Percentiles rank a stretch among this genome's conserved stretches.
phyloP scores from a whole-genome alignment of 2,113 vertebrate genomes.

The Malurus alboscapulatus region DNA sequence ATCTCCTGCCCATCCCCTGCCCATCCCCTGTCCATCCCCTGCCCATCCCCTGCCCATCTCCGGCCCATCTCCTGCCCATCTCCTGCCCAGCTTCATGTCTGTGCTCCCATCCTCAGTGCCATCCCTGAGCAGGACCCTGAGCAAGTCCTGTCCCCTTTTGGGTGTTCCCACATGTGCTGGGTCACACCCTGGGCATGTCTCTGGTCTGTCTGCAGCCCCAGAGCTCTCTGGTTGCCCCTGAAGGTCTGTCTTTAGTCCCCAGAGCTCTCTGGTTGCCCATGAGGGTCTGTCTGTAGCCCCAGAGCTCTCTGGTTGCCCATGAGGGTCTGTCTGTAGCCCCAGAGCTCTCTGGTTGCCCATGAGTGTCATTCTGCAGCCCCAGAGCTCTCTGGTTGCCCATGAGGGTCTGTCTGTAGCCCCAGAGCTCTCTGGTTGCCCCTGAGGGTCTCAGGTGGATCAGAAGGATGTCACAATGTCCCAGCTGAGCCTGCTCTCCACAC shows the following conservation, averaged over 20 bases:
- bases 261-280: too few species aligned
- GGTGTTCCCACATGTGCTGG: not conserved
- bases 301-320: too few species aligned
- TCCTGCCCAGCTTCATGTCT: fast-evolving
- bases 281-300: too few species aligned
- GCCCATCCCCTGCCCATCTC: too few species aligned
- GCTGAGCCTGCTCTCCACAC: not conserved
- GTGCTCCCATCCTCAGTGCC: not conserved
- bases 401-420: not conserved
- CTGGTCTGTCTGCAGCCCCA: not conserved
- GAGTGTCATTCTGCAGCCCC: too few species aligned
- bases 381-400: too few species aligned
- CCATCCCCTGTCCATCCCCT: too few species aligned
- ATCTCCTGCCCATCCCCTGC: too few species aligned
- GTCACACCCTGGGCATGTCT: not conserved
- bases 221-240: not conserved
- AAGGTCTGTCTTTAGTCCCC: too few species aligned
- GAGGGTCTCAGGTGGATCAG: not conserved
- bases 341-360: too few species aligned
- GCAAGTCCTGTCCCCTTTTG: not conserved
- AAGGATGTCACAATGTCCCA: not conserved
- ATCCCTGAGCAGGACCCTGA: not conserved
- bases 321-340: too few species aligned
- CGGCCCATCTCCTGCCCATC: too few species aligned
- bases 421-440: fast-evolving